Conservation (phyloP, 2,797 vertebrate species). For the Melanogrammus aeglefinus region DNA sequence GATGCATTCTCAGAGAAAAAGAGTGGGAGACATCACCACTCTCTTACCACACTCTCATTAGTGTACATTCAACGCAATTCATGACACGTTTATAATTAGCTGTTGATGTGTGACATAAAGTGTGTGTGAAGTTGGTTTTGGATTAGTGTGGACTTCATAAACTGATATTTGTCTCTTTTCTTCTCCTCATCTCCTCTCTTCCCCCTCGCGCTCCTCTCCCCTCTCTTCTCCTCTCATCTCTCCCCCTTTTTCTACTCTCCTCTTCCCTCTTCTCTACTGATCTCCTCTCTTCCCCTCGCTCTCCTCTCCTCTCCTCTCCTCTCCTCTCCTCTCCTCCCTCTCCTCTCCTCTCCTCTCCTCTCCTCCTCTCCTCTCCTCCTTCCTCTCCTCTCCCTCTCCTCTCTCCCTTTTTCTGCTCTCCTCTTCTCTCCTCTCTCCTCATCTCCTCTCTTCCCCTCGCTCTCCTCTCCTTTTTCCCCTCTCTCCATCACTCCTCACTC, state of each 20-base stretch:
- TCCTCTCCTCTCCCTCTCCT: constrained; percentile 13
- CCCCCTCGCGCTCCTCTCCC: not conserved
- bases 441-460: not conserved
- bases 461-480: constrained; percentile 16
- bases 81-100: not conserved
- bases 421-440: too few species aligned
- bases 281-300: not conserved
- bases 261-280: not conserved
- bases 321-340: too few species aligned
- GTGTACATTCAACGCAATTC: not conserved
- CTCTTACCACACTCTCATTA: not conserved
- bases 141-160: not conserved
- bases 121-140: not conserved
- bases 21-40: not conserved
- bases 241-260: not conserved
- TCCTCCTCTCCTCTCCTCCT: constrained; percentile 11
- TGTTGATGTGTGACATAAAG: not conserved
- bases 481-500: constrained; percentile 1
- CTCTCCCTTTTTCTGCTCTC: too few species aligned
- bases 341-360: too few species aligned
- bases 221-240: not conserved
- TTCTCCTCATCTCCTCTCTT: not conserved
- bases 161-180: not conserved
- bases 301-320: not conserved
- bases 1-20: not conserved